Evolutionary conservation across 2,113 vertebrate species (phyloP).

Genomic region (Macroglossus sobrinus): DNA sequence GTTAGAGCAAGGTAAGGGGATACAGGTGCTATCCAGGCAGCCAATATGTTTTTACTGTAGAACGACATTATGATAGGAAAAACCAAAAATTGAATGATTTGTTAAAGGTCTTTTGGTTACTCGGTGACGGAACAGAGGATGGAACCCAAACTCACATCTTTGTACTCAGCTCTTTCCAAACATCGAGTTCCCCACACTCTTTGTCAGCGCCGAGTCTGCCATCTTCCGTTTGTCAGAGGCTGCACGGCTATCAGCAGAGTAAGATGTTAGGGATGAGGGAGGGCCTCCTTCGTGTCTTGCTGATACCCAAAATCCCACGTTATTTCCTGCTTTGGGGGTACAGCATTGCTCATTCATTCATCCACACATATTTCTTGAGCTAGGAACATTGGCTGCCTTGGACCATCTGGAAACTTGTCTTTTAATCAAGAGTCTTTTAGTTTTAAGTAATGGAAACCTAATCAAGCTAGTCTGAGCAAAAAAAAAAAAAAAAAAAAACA

Average conservation of each 20-base stretch:
- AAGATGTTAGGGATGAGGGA: not conserved
- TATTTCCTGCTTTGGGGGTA: slow-evolving; percentile 15
- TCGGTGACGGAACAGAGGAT: not conserved
- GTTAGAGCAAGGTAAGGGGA: not conserved
- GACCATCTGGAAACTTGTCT: slow-evolving; percentile 38
- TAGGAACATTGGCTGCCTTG: not conserved
- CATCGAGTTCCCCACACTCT: not conserved
- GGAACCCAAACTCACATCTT: not conserved
- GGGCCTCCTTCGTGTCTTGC: not conserved
- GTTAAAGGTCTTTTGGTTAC: not conserved
- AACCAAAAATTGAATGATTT: not conserved
- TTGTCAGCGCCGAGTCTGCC: not conserved
- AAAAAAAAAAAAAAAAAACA: not conserved
- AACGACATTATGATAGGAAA: not conserved
- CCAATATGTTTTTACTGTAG: too few species aligned
- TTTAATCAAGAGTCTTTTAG: slow-evolving; percentile 38
- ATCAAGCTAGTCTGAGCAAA: not conserved
- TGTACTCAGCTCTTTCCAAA: not conserved
- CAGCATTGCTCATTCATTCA: not conserved
- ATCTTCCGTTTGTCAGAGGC: not conserved
- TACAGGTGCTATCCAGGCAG: too few species aligned
- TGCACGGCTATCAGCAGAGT: not conserved
- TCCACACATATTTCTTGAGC: slow-evolving; percentile 21
- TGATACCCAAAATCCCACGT: not conserved
- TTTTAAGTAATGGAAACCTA: not conserved